Conservation (phyloP, 2,113 vertebrate genomes). For the Psammodynastes pulverulentus region DNA sequence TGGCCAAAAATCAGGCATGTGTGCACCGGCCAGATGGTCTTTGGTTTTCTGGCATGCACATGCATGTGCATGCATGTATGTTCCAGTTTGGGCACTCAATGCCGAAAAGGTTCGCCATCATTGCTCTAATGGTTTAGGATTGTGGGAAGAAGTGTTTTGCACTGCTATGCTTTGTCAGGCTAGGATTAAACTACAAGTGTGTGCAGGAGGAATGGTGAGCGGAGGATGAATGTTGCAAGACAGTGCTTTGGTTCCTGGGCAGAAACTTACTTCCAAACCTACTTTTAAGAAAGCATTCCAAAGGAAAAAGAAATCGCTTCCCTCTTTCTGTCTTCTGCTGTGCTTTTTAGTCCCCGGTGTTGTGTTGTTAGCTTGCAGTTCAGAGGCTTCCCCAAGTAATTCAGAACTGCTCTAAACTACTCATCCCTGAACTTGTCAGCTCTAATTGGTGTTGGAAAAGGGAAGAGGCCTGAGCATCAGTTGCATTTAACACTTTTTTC, state of each 20-base stretch:
- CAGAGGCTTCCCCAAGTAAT: conserved; percentile 26
- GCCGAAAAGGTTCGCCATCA: too few species aligned
- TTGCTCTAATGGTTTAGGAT: not conserved
- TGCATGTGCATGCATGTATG: too few species aligned
- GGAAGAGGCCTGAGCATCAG: conserved; percentile 12
- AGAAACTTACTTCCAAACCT: not conserved
- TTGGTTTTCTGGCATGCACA: too few species aligned
- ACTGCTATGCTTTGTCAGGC: not conserved
- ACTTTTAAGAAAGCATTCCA: conserved; percentile 33
- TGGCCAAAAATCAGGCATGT: too few species aligned
- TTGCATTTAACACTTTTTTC: conserved; percentile 42
- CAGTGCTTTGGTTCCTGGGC: not conserved
- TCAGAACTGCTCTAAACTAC: conserved; percentile 27
- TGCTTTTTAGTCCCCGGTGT: not conserved
- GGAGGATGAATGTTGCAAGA: not conserved
- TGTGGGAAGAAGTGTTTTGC: not conserved
- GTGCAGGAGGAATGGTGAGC: conserved; percentile 2
- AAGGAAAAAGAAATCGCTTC: not conserved
- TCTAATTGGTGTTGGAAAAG: conserved; percentile 41
- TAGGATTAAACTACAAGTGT: conserved; percentile 26
- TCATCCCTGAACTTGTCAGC: conserved; percentile 6
- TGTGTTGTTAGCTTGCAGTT: conserved; percentile 33
- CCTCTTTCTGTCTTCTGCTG: conserved; percentile 12
- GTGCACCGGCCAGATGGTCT: too few species aligned
- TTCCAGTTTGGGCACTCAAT: too few species aligned